phyloP scores from a whole-genome alignment of 2,113 vertebrate genomes.

The Sinocyclocheilus grahami region DNA sequence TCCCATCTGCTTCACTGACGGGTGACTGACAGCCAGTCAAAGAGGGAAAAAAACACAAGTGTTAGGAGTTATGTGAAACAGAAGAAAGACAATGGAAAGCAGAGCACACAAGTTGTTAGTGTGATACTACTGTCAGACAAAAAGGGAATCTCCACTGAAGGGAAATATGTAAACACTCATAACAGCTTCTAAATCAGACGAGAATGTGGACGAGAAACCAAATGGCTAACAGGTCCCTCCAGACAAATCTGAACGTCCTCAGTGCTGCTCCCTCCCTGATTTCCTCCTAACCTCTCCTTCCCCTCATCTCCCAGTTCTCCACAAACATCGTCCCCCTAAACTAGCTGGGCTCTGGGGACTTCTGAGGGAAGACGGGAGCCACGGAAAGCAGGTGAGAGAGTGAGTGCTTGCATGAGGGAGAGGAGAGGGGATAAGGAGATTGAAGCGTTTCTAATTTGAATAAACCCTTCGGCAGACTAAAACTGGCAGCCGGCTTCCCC shows the following conservation, averaged over 20 bases:
- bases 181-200: not conserved
- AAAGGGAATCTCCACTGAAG: not conserved
- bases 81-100: too few relatives aligned
- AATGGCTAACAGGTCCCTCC: slow-evolving; percentile 67
- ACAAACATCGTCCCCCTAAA: slow-evolving; percentile 76
- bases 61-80: not conserved
- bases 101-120: not conserved
- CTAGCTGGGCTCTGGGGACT: slow-evolving; percentile 72
- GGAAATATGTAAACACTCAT: slow-evolving; percentile 17
- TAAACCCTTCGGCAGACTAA: slow-evolving; percentile 82
- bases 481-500: slow-evolving; percentile 82
- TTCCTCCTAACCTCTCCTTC: slow-evolving; percentile 44
- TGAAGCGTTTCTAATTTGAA: slow-evolving; percentile 84
- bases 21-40: slow-evolving; percentile 15
- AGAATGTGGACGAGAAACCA: slow-evolving; percentile 14
- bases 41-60: not conserved
- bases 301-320: slow-evolving; percentile 55
- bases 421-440: slow-evolving; percentile 66
- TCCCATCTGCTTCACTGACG: slow-evolving; percentile 32
- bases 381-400: slow-evolving; percentile 37
- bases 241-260: slow-evolving; percentile 64
- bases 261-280: slow-evolving; percentile 61
- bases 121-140: not conserved
- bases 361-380: slow-evolving; percentile 67
- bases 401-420: slow-evolving; percentile 36